phyloP scores from a whole-genome alignment of 2,888 invertebrate genomes.

The Orthosia incerta region DNA sequence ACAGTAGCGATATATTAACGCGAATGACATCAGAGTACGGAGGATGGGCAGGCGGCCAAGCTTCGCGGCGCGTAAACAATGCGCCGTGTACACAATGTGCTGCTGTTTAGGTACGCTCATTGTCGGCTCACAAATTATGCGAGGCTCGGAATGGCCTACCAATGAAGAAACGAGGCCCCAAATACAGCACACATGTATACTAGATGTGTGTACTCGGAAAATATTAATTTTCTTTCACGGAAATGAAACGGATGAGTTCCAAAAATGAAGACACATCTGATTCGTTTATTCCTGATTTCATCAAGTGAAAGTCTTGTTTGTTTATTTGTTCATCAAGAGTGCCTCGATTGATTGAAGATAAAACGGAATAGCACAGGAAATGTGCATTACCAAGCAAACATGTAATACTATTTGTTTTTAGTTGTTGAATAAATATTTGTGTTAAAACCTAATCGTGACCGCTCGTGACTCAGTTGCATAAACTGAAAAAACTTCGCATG shows the following conservation, averaged over 20 bases:
- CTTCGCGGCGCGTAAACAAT: constrained; percentile 71
- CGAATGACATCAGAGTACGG: constrained; percentile 70
- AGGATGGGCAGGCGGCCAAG: constrained; percentile 73
- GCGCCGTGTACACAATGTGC: constrained; percentile 51
- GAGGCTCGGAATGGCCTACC: constrained; percentile 23
- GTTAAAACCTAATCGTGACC: constrained; percentile 12
- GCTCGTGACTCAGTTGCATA: constrained; percentile 4
- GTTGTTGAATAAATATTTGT: constrained; percentile 15
- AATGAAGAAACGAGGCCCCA: constrained; percentile 10
- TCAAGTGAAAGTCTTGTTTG: constrained; percentile 18
- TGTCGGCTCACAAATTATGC: constrained; percentile 41
- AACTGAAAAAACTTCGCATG: not conserved
- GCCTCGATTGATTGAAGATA: constrained; percentile 23
- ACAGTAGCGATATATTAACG: constrained; percentile 61
- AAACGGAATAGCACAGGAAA: constrained; percentile 33
- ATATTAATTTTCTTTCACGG: not conserved
- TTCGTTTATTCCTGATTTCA: not conserved
- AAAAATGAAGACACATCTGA: constrained; percentile 1
- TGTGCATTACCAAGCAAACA: constrained; percentile 12
- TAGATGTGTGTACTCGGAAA: not conserved
- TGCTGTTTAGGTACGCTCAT: constrained; percentile 52
- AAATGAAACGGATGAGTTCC: constrained; percentile 17
- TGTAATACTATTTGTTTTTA: constrained; percentile 20
- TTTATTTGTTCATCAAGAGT: constrained; percentile 12
- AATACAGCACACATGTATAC: not conserved